Conservation (phyloP, 2,797 vertebrate genomes). For the Malurus splendens region DNA sequence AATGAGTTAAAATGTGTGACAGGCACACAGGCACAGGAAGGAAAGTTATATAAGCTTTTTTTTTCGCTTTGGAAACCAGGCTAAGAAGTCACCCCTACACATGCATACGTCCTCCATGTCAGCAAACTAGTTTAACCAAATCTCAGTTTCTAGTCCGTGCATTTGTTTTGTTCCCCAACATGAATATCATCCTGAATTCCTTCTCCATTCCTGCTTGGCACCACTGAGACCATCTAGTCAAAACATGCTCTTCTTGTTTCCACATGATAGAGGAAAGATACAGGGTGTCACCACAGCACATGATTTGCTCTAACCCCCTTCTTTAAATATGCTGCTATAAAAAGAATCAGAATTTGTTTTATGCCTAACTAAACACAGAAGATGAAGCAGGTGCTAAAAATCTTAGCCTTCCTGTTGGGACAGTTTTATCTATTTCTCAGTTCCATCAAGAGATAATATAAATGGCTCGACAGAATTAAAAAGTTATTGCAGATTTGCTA, state of each 20-base stretch:
- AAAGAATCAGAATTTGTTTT: not conserved
- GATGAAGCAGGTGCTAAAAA: not conserved
- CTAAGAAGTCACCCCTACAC: not conserved
- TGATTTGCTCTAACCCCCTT: not conserved
- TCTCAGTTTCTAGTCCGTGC: not conserved
- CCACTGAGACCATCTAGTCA: not conserved
- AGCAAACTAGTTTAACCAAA: not conserved
- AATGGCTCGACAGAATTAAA: not conserved
- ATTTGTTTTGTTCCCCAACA: not conserved
- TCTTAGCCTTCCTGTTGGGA: not conserved
- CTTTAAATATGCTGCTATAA: not conserved
- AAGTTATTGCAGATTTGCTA: not conserved
- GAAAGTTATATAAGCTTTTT: conserved; percentile 2
- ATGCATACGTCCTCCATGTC: not conserved
- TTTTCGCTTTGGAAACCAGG: not conserved
- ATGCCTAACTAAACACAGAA: not conserved
- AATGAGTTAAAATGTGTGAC: conserved; percentile 34
- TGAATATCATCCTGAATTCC: not conserved
- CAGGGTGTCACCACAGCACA: not conserved
- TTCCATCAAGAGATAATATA: not conserved
- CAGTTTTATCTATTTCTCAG: not conserved
- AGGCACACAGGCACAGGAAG: not conserved
- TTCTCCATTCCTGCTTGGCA: not conserved
- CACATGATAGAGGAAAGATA: not conserved
- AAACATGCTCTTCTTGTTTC: not conserved